These are phyloP conservation scores for Philonicus albiceps DNA, from an alignment of 2,888 invertebrate genomes.

Conservation along the genomic window DNA sequence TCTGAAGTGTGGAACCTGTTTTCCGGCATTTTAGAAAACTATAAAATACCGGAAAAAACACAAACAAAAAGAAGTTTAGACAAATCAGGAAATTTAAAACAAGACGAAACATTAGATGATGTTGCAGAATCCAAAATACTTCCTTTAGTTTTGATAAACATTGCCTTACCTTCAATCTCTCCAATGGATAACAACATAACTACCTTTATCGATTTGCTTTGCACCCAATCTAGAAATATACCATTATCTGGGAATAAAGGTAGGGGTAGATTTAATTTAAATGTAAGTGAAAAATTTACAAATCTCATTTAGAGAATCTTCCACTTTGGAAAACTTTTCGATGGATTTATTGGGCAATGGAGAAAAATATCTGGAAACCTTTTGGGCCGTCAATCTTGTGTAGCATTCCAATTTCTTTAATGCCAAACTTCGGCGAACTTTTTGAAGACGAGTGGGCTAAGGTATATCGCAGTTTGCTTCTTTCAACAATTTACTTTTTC, in stretches of 20 bases:
- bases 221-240: not conserved
- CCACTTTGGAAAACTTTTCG: constrained; percentile 63
- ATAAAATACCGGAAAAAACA: not conserved
- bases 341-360: constrained; percentile 64
- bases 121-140: not conserved
- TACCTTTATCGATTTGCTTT: not conserved
- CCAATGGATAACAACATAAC: not conserved
- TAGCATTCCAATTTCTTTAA: not conserved
- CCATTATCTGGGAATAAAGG: not conserved
- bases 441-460: not conserved
- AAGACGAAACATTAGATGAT: not conserved
- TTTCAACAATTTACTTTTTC: not conserved
- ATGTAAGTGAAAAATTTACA: not conserved
- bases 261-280: not conserved
- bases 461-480: not conserved
- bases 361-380: constrained; percentile 53
- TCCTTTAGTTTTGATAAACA: not conserved
- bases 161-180: not conserved
- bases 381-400: constrained; percentile 1
- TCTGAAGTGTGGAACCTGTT: constrained; percentile 8
- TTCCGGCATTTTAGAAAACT: not conserved
- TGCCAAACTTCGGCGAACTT: not conserved
- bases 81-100: not conserved
- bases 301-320: constrained; percentile 51
- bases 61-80: not conserved